A percentile compares a stretch with the other conserved stretches of the same genome.
Evolutionary conservation across 2,113 vertebrate species (phyloP).

Genomic region (Cephalopholis sonnerati): DNA sequence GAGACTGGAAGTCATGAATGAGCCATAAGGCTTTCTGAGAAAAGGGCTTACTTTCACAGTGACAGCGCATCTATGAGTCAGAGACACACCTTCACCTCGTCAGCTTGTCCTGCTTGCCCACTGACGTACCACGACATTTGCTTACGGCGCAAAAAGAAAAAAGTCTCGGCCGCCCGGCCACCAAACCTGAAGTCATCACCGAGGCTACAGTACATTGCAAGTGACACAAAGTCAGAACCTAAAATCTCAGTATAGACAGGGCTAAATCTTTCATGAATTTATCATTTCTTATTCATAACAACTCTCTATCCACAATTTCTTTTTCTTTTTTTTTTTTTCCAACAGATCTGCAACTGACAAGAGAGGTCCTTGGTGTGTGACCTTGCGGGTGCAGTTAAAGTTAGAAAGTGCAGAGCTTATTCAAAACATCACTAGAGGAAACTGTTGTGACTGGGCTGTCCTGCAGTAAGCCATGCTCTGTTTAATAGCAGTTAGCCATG

Average conservation of each 20-base stretch:
- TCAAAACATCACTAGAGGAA: constrained; percentile 10
- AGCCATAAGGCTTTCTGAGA: neutral
- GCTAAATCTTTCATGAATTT: constrained; percentile 83
- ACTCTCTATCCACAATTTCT: constrained; percentile 63
- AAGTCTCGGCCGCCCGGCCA: constrained; percentile 34
- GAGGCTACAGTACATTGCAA: constrained; percentile 71
- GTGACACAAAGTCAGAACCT: constrained; percentile 80
- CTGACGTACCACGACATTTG: constrained; percentile 55
- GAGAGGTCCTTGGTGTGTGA: constrained; percentile 39
- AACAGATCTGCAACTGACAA: constrained; percentile 40
- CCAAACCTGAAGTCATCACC: constrained; percentile 75
- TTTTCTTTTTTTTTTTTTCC: neutral
- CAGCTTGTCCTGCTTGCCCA: constrained; percentile 26
- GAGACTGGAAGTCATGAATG: neutral
- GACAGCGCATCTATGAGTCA: constrained; percentile 20
- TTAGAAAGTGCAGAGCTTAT: constrained; percentile 47
- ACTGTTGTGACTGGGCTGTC: constrained; percentile 27
- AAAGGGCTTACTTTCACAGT: constrained; percentile 6
- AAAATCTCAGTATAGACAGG: constrained; percentile 78
- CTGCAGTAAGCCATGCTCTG: constrained; percentile 31
- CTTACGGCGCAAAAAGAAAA: constrained; percentile 67
- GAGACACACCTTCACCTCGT: constrained; percentile 33
- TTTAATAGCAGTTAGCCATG: constrained; percentile 37
- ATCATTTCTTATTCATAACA: constrained; percentile 84
- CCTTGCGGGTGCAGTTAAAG: constrained; percentile 58